Conservation (phyloP, 2,797 vertebrate genomes). For the Aeoliscus strigatus region DNA sequence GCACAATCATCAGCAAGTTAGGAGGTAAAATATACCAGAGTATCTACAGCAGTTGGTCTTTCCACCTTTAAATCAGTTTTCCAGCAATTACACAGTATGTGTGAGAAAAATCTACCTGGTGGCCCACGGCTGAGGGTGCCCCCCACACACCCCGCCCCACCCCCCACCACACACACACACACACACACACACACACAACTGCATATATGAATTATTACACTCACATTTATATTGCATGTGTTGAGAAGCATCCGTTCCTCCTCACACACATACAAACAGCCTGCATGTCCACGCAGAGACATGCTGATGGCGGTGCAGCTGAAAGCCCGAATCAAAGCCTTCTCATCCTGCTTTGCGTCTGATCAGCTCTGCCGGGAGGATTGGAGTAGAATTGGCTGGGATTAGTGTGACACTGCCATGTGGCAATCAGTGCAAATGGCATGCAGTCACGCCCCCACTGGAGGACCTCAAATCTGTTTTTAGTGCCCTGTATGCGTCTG, state of each 20-base stretch:
- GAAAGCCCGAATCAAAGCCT: slow-evolving; percentile 46
- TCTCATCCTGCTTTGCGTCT: slow-evolving; percentile 49
- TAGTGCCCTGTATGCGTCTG: background rate
- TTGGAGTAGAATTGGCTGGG: slow-evolving; percentile 43
- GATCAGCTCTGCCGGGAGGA: slow-evolving; percentile 44
- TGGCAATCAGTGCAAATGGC: slow-evolving; percentile 38
- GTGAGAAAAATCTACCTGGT: background rate
- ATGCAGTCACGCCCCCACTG: slow-evolving; percentile 34
- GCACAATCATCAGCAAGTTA: slow-evolving; percentile 6
- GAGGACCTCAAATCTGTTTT: slow-evolving; percentile 6
- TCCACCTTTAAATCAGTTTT: background rate
- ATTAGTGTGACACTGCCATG: slow-evolving; percentile 42
- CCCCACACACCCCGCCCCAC: background rate
- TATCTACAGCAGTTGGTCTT: background rate
- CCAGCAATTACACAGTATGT: background rate
- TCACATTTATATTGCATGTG: background rate
- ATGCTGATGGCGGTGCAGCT: slow-evolving; percentile 8
- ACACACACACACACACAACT: too few relatives aligned
- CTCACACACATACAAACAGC: background rate
- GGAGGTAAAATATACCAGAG: slow-evolving; percentile 4
- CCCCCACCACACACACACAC: background rate
- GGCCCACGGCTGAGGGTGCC: background rate
- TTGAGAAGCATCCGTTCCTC: background rate
- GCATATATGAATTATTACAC: background rate
- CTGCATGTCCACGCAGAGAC: background rate